Evolutionary conservation across 2,888 invertebrate genomes (phyloP), one percentile per base, ranked within the genome.

Genomic region (Phalangium opilio): DNA sequence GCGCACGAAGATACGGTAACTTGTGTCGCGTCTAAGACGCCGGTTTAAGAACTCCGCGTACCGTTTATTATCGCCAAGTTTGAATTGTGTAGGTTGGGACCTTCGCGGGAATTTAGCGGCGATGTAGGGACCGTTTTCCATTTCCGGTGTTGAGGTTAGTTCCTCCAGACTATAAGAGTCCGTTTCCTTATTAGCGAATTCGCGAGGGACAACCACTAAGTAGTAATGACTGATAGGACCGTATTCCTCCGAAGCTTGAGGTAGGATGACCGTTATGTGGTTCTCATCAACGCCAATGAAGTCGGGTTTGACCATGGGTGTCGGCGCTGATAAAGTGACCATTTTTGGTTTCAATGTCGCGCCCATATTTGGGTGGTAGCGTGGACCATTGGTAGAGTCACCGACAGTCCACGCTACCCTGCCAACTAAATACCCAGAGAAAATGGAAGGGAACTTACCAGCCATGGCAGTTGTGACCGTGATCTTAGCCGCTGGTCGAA

Each of bases 201-300:
- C 84, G 61, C 86, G 84, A 5, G 95, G 95, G 17, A 98, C 90
- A 50, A 96, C 91, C 59, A 95, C 81, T 61, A 98, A 70, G 68
- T 83, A 91, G 70, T 98, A 98, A 71, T 96, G 90, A 49, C 86
- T 87, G 59, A 98, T 91, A 5, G 91, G 91, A 18, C 98, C 96
- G 64, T 93, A 93, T 67, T 93, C 93, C 71, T 96, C 96, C 0
- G 91, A 90, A 0, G 96, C 95, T 70, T 89, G 89, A 27, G 87
- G 90, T 60, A 91, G 69, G 62, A 89, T 89, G 14, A 91, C 86
- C 34, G 60, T 61, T 12, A 66, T 62, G 69, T 85, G 83, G 34
- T 54, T 55, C 45, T 55, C 55, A 34, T 50, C 47, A 3, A 53
- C 49, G 18, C 51, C 53, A 44, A 56, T 51, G n/a, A 50, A 52